A percentile compares a stretch with the other conserved stretches of the same genome.
Conservation (phyloP, 2,797 vertebrate species). For the Momotus momota region DNA sequence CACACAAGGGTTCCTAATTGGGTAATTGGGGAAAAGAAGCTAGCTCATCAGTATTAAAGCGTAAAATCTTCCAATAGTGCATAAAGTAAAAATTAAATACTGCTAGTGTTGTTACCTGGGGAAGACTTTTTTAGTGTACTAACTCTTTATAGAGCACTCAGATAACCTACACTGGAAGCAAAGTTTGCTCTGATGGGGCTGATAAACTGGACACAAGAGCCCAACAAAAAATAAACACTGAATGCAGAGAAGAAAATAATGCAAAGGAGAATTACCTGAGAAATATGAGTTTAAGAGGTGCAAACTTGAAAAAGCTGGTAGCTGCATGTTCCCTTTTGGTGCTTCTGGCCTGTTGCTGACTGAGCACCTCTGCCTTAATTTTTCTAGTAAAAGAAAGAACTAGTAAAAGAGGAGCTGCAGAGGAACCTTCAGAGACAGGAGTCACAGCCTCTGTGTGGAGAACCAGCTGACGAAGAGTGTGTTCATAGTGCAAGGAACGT, state of each 20-base stretch:
- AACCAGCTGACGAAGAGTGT: constrained; percentile 17
- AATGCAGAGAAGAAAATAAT: neutral
- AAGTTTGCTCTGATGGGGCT: neutral
- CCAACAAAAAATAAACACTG: neutral
- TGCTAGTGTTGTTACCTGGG: neutral
- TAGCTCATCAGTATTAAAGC: neutral
- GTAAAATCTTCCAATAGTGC: neutral
- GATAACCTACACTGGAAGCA: neutral
- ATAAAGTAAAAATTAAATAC: neutral
- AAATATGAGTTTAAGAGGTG: neutral
- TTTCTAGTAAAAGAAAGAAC: neutral
- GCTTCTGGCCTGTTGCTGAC: neutral
- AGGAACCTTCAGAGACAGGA: neutral
- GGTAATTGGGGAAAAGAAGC: neutral
- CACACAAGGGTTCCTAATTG: neutral
- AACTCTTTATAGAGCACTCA: neutral
- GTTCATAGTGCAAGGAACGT: constrained; percentile 16
- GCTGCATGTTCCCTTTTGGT: neutral
- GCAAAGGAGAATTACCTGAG: neutral
- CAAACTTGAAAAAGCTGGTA: neutral
- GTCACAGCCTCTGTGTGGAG: neutral
- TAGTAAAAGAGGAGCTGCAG: neutral
- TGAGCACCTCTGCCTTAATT: neutral
- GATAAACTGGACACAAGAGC: neutral
- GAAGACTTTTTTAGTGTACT: neutral